Percentiles rank a stretch among this genome's conserved stretches.
Evolutionary conservation across 2,113 vertebrate genomes (phyloP).

Genomic region (Chloroceryle aenea): DNA sequence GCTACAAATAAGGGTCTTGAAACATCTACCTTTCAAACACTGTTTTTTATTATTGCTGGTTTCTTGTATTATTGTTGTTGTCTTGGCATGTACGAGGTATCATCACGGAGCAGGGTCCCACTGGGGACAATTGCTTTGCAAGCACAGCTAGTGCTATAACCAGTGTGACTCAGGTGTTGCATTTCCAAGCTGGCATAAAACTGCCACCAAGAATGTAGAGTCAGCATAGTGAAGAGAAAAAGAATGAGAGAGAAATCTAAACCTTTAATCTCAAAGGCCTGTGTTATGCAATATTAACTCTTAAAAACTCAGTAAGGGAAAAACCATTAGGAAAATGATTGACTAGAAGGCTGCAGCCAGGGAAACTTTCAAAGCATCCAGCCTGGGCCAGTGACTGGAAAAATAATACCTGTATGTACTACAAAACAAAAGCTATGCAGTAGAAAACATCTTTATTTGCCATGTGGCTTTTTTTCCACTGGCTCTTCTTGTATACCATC

Average conservation of each 20-base stretch:
- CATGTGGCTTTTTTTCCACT: not conserved
- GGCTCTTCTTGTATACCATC: not conserved
- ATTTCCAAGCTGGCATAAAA: not conserved
- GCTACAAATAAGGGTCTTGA: not conserved
- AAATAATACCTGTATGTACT: not conserved
- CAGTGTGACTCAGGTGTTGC: not conserved
- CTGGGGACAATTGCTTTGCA: not conserved
- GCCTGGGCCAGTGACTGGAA: not conserved
- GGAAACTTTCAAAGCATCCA: not conserved
- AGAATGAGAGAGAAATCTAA: not conserved
- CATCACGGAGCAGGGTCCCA: not conserved
- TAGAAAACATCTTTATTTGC: not conserved
- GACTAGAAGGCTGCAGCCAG: not conserved
- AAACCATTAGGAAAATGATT: not conserved
- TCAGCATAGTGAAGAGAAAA: not conserved
- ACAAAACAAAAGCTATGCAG: not conserved
- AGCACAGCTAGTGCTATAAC: not conserved
- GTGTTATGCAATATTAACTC: not conserved
- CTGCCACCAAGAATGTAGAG: not conserved
- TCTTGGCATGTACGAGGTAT: not conserved
- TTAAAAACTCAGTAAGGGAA: not conserved
- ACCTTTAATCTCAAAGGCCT: not conserved
- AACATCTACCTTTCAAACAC: not conserved
- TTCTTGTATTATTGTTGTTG: not conserved
- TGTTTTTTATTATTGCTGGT: not conserved